Evolutionary conservation across 2,888 invertebrate species (phyloP).

Genomic region (Nomada goodeniana): DNA sequence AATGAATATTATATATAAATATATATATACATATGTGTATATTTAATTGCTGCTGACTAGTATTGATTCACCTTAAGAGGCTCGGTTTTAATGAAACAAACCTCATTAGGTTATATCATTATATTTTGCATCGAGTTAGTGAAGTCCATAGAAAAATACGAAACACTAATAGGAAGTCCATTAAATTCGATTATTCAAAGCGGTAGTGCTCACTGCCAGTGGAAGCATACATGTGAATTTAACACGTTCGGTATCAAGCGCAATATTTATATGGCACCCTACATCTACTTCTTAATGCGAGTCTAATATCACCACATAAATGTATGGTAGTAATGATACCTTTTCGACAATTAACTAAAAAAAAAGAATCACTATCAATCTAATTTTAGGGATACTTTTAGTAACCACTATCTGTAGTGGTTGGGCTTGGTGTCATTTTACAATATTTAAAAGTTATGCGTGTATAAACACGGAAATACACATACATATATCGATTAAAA

Average conservation of each 20-base stretch:
- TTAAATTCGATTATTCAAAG: constrained; percentile 76
- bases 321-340: too few relatives aligned
- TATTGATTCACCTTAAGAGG: constrained; percentile 17
- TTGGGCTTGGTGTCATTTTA: too few relatives aligned
- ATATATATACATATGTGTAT: constrained; percentile 5
- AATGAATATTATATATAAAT: constrained; percentile 21
- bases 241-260: constrained; percentile 8
- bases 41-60: constrained; percentile 36
- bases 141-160: constrained; percentile 68
- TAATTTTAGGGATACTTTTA: too few relatives aligned
- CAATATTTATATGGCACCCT: too few relatives aligned
- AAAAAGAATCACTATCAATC: too few relatives aligned
- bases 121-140: constrained; percentile 6
- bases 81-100: constrained; percentile 24
- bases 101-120: constrained; percentile 25
- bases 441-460: too few relatives aligned
- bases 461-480: too few relatives aligned
- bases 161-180: constrained; percentile 80
- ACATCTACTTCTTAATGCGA: too few relatives aligned
- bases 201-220: constrained; percentile 81
- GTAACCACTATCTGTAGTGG: too few relatives aligned
- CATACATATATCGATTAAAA: too few relatives aligned
- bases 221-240: constrained; percentile 67
- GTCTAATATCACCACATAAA: too few relatives aligned
- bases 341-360: too few relatives aligned